phyloP scores from a whole-genome alignment of 2,888 invertebrate genomes.

The Nemurella pictetii region DNA sequence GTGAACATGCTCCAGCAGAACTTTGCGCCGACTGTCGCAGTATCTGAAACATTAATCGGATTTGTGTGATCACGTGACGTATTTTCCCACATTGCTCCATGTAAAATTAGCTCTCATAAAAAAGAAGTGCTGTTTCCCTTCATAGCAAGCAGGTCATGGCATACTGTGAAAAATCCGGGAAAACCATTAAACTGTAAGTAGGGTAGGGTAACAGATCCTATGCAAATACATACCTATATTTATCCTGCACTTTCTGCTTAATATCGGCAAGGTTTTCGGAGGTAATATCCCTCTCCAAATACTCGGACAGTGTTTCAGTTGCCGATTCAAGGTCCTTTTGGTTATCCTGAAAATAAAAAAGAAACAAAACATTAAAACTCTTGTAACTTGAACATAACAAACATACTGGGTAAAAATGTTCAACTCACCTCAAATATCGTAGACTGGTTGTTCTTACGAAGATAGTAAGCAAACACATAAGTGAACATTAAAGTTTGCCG shows the following conservation, averaged over 20 bases:
- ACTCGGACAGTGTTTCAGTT: conserved; percentile 95
- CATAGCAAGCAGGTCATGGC: no score
- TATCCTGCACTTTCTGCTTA: conserved; percentile 98
- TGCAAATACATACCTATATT: conserved; percentile 76
- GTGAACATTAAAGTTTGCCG: conserved; percentile 98
- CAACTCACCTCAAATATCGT: conserved; percentile 84
- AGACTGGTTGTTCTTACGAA: conserved; percentile 97
- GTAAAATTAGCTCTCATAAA: no score
- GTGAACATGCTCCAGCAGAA: conserved; percentile 94
- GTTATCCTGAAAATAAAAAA: conserved; percentile 67
- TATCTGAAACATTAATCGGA: conserved; percentile 74
- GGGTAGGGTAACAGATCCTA: background rate
- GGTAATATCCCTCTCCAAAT: conserved; percentile 96
- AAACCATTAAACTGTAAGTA: no score
- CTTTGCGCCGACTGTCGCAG: conserved; percentile 95
- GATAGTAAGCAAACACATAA: conserved; percentile 98
- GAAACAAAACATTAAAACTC: background rate
- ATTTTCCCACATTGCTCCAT: no score
- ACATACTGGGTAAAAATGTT: conserved; percentile 7
- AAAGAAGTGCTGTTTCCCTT: no score
- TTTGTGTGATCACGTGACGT: no score
- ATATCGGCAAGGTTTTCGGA: conserved; percentile 95
- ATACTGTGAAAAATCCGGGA: background rate
- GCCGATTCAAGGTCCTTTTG: conserved; percentile 97
- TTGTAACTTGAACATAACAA: background rate